Percentiles rank a stretch among this genome's conserved stretches.
phyloP scores from a whole-genome alignment of 2,113 vertebrate species.

The Cephalopholis sonnerati region DNA sequence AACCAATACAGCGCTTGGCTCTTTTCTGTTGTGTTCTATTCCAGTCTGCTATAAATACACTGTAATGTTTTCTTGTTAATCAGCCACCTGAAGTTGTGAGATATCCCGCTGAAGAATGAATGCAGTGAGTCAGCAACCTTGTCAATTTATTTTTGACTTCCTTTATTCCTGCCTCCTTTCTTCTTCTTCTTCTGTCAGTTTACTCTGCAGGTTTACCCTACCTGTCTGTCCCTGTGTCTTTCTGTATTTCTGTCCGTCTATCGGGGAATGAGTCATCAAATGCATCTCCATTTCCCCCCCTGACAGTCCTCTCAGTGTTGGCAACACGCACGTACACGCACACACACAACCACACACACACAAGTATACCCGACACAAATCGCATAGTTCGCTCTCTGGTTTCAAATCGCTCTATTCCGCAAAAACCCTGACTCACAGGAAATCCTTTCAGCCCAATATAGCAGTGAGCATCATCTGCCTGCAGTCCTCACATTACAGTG shows the following conservation, averaged over 20 bases:
- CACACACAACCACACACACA: slow-evolving; percentile 25
- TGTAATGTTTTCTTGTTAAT: slow-evolving; percentile 42
- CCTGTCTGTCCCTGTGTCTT: slow-evolving; percentile 30
- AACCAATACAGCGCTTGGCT: not conserved
- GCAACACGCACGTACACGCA: slow-evolving; percentile 19
- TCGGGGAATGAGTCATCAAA: slow-evolving; percentile 63
- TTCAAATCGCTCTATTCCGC: slow-evolving; percentile 51
- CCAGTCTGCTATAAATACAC: slow-evolving; percentile 13
- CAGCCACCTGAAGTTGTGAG: slow-evolving; percentile 51
- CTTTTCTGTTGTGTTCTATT: not conserved
- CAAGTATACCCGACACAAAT: slow-evolving; percentile 20
- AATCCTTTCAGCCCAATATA: slow-evolving; percentile 60
- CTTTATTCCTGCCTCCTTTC: not conserved
- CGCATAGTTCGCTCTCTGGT: slow-evolving; percentile 31
- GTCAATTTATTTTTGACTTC: slow-evolving; percentile 22
- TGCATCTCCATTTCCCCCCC: slow-evolving; percentile 24
- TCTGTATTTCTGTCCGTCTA: slow-evolving; percentile 31
- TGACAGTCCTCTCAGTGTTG: slow-evolving; percentile 23
- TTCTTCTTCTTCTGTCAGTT: slow-evolving; percentile 14
- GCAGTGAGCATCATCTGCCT: slow-evolving; percentile 43
- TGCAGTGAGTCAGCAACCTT: slow-evolving; percentile 31
- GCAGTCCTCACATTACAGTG: slow-evolving; percentile 39
- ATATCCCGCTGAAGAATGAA: slow-evolving; percentile 27
- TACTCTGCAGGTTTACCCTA: slow-evolving; percentile 41
- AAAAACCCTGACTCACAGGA: slow-evolving; percentile 70